phyloP scores from a whole-genome alignment of 2,888 invertebrate species.

The Drosophila atroscutellata region DNA sequence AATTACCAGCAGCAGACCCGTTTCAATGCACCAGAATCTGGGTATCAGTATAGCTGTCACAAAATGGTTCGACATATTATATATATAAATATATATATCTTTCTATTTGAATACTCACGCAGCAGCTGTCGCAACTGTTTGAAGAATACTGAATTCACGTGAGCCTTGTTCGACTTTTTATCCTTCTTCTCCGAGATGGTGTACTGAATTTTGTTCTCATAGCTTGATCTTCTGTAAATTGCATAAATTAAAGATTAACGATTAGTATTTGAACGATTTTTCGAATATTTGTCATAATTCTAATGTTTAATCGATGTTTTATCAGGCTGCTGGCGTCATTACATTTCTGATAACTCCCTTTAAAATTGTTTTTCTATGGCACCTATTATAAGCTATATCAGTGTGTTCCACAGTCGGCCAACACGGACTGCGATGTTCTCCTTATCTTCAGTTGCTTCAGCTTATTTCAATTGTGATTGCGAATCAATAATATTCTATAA shows the following conservation, averaged over 20 bases:
- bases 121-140: conserved; percentile 89
- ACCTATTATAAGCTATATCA: not conserved
- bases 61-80: not conserved
- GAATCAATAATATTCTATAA: not conserved
- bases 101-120: conserved; percentile 77
- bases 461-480: not conserved
- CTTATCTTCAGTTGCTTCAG: not conserved
- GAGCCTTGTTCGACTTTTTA: conserved; percentile 88
- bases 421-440: not conserved
- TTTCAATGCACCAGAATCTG: conserved; percentile 91
- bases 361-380: not conserved
- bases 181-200: conserved; percentile 90
- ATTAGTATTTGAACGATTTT: not conserved
- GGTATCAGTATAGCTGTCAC: conserved; percentile 91
- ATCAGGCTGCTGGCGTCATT: not conserved
- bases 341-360: not conserved
- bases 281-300: not conserved
- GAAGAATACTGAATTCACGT: conserved; percentile 91
- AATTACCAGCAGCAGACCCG: conserved; percentile 89
- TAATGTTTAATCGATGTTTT: not conserved
- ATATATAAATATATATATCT: not conserved
- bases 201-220: conserved; percentile 91
- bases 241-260: not conserved
- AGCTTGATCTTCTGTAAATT: conserved; percentile 85
- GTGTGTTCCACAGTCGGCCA: not conserved